Evolutionary conservation across 2,888 invertebrate species (phyloP), one percentile per base, ranked within the genome.

Genomic region (Cephus pulcher): DNA sequence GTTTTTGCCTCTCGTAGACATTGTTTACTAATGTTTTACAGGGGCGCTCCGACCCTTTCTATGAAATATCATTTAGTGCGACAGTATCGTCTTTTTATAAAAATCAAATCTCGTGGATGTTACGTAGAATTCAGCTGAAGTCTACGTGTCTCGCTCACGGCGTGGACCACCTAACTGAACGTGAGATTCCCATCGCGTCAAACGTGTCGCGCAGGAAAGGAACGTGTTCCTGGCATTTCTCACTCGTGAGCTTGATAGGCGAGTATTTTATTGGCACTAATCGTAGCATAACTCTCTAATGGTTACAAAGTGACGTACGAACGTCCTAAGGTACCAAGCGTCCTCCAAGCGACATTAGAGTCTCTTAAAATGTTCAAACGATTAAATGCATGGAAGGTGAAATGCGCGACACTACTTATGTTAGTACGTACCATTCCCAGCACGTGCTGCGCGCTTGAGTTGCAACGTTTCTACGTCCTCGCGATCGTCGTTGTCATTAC

Each of bases 231-330:
- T 12, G 71, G 56, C 56, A 56, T 56, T 56, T 56, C 56, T 56
- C 56, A 56, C 56, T 23, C 56, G 23, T 3, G 33, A 34, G 71
- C 23, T 34, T 11, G 71, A 71, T 33, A 30, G 74, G 69, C 75
- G 80, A 82, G 80, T 79, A 82, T 81, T 82, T 84, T 83, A 80
- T 80, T 82, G 86, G 79, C 82, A 76, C 80, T 86, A 86, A 86
- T 86, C 83, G 82, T 81, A 78, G 80, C 81, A 80, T 84, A 84
- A 85, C 84, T 84, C 82, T 68, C 34, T 75, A 75, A 86, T 83
- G 84, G 84, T 85, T 85, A 86, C 84, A 86, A 87, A 87, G 86
- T 85, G 86, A 81, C 82, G 79, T 70, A 75, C 75, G 34, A 71
- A 56, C 56, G 23, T 56, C 56, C 56, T 56, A 56, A 23, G 56